Base-by-base conservation (phyloP, 2,888 invertebrate genomes). In the Acleris holmiana region DNA sequence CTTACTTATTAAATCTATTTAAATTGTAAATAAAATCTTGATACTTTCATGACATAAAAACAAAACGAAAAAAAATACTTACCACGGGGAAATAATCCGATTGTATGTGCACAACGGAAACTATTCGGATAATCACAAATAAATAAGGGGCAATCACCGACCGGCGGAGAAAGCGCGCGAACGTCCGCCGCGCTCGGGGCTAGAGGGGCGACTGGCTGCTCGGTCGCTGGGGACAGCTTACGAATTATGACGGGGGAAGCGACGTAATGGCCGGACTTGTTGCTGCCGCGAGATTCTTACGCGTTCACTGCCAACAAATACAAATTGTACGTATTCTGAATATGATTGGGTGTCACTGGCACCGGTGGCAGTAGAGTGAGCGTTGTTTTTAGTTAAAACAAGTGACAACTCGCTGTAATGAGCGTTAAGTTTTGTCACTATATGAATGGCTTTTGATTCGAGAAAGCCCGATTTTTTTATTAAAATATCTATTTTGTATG, bases 161-260 rank as follows among this genome's bases (percentile, higher is more conserved):
- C 40, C 15, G 19, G 8, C 1, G 4, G 17, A 17, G 21, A 4
- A 6, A 17, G 41, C 35, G 44, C 56, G 62, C 13, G 21, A 6
- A 17, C 62, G 62, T n/a, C 21, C 62, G 50, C 35, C 15, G 4
- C 35, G 57, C 29, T n/a, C 57, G 62, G 18, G 35, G 51, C 15
- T 40, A 17, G 51, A 35, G 62, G 62, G 62, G 62, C n/a, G 21
- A 63, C 62, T 63, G 56, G 17, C 35, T 13, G 49, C 19, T 44
- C 17, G 2, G 17, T 44, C 59, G 19, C 40, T 15, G 41, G 51
- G 60, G 60, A 60, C 60, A 44, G 25, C 41, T 59, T 59, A 50
- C 59, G 44, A 44, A 19, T 41, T 41, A 51, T 51, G 50, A 59
- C 15, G 44, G 17, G 17, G 50, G 58, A 48, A 41, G 44, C 18